These are phyloP conservation scores for Drosophila ercepeae DNA, from an alignment of 1,140 invertebrate species.

Conservation along the genomic window DNA sequence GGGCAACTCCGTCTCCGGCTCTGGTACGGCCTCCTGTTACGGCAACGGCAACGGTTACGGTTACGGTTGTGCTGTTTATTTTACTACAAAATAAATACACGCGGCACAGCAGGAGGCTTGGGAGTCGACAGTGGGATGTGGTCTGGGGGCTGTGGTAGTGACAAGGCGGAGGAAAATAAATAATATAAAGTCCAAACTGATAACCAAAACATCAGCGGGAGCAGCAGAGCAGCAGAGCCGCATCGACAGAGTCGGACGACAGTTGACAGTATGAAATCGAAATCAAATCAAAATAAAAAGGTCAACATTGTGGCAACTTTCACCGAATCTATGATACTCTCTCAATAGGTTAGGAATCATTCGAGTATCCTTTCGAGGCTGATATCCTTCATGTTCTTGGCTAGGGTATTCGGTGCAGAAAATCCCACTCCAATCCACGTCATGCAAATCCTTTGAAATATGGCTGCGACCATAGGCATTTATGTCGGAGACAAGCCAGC, in stretches of 20 bases:
- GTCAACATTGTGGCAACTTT: not conserved
- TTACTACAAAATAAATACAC: slow-evolving; percentile 72
- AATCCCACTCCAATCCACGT: slow-evolving; percentile 2
- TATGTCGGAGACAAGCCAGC: slow-evolving; percentile 46
- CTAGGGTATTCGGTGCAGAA: not conserved
- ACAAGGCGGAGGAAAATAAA: slow-evolving; percentile 59
- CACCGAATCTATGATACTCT: slow-evolving; percentile 22
- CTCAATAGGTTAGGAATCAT: not conserved
- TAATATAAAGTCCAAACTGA: slow-evolving; percentile 77
- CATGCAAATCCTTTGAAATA: slow-evolving; percentile 56
- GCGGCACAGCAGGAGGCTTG: slow-evolving; percentile 13
- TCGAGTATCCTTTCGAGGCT: not conserved
- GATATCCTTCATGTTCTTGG: no score
- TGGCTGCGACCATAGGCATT: slow-evolving; percentile 20
- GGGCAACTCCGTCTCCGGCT: slow-evolving; percentile 16
- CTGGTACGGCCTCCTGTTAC: slow-evolving; percentile 8
- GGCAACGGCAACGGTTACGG: slow-evolving; percentile 12
- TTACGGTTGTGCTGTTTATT: slow-evolving; percentile 55
- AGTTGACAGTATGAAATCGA: slow-evolving; percentile 49
- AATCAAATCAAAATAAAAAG: slow-evolving; percentile 71
- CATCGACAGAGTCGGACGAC: slow-evolving; percentile 22
- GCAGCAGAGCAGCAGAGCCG: slow-evolving; percentile 19
- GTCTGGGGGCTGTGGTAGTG: not conserved
- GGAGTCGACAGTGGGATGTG: not conserved
- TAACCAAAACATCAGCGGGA: slow-evolving; percentile 55